phyloP scores from a whole-genome alignment of 2,888 invertebrate species.

The Tridacna crocea region DNA sequence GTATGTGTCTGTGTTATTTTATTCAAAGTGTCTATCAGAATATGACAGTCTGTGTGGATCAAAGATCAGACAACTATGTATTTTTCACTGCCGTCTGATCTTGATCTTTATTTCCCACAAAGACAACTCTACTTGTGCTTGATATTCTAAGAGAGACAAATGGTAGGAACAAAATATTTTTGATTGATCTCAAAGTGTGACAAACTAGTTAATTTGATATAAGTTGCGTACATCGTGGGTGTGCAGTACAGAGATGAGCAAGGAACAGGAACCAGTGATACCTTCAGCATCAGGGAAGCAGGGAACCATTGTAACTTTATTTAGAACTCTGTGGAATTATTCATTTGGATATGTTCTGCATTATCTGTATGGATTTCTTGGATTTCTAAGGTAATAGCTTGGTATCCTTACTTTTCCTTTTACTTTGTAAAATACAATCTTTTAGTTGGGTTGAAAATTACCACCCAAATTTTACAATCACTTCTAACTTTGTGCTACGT shows the following conservation, averaged over 20 bases:
- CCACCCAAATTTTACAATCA: too few relatives aligned
- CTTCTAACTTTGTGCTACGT: too few relatives aligned
- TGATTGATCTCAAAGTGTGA: background rate
- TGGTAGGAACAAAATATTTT: background rate
- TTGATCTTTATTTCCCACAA: too few relatives aligned
- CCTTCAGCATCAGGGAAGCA: background rate
- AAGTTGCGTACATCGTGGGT: too few relatives aligned
- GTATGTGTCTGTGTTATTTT: too few relatives aligned
- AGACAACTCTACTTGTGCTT: too few relatives aligned
- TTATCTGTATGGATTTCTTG: conserved; percentile 29
- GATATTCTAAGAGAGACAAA: background rate
- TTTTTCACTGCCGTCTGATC: too few relatives aligned
- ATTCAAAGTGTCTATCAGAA: too few relatives aligned
- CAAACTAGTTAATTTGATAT: background rate
- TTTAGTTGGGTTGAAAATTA: background rate
- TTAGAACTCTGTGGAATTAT: conserved; percentile 39
- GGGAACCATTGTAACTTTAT: background rate
- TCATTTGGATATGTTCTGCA: conserved; percentile 42
- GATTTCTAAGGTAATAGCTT: conserved; percentile 34
- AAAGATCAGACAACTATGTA: too few relatives aligned
- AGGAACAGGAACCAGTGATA: background rate
- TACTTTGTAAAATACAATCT: background rate
- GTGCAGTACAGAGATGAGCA: background rate
- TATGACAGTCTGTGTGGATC: too few relatives aligned
- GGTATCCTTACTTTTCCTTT: background rate